A percentile compares a stretch with the other conserved stretches of the same genome.
Evolutionary conservation across 2,113 vertebrate species (phyloP).

Genomic region (Amblyopsis rosae): DNA sequence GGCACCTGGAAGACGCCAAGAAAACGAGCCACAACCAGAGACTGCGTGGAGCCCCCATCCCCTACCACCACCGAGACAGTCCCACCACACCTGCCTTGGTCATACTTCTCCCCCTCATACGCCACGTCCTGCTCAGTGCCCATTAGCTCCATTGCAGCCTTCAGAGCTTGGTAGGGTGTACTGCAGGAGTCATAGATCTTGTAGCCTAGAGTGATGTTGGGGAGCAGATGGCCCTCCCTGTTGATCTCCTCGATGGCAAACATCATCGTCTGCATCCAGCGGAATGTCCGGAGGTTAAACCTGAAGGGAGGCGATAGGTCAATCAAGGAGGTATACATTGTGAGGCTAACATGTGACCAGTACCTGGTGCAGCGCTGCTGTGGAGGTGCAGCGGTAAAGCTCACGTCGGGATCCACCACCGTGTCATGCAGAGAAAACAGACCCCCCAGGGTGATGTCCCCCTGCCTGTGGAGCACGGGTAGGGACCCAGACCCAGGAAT

Average conservation of each 20-base stretch:
- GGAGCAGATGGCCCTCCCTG: conserved; percentile 64
- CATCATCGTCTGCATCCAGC: conserved; percentile 82
- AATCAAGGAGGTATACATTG: not conserved
- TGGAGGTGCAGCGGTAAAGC: conserved; percentile 62
- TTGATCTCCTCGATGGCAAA: conserved; percentile 81
- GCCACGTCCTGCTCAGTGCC: conserved; percentile 30
- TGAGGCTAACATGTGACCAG: no score
- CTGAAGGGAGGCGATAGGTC: conserved; percentile 38
- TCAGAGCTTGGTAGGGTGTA: conserved; percentile 70
- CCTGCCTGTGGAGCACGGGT: conserved; percentile 66
- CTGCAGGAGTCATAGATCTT: conserved; percentile 80
- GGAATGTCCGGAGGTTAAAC: conserved; percentile 78
- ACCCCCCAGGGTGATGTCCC: conserved; percentile 75
- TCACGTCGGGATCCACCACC: conserved; percentile 60
- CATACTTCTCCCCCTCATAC: conserved; percentile 5
- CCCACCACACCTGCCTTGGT: conserved; percentile 41
- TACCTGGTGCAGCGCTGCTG: conserved; percentile 72
- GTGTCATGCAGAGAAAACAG: conserved; percentile 80
- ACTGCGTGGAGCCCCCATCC: conserved; percentile 80
- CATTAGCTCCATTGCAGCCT: conserved; percentile 71
- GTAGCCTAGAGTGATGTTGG: conserved; percentile 77
- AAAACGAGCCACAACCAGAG: conserved; percentile 76
- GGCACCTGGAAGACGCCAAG: conserved; percentile 77
- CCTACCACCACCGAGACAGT: conserved; percentile 75
- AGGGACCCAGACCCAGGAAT: conserved; percentile 58